Conservation (phyloP, 2,797 vertebrate genomes). For the Erpetoichthys calabaricus region DNA sequence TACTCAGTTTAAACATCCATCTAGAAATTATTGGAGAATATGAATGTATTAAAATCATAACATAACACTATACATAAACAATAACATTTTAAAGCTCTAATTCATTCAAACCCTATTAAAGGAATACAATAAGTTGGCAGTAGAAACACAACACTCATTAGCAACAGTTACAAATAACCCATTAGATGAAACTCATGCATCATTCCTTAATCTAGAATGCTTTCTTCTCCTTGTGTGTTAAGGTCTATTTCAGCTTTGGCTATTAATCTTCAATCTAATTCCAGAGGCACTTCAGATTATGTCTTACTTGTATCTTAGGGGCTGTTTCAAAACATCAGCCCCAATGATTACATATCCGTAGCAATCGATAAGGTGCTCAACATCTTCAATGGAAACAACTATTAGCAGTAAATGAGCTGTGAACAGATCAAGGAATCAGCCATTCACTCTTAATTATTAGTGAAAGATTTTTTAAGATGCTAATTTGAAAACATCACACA, state of each 20-base stretch:
- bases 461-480: no score
- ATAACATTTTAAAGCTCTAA: not conserved
- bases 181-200: slow-evolving; percentile 24
- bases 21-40: slow-evolving; percentile 3
- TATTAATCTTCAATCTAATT: slow-evolving; percentile 40
- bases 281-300: slow-evolving; percentile 16
- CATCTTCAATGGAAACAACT: no score
- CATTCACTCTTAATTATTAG: no score
- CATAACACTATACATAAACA: slow-evolving; percentile 2
- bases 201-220: slow-evolving; percentile 4
- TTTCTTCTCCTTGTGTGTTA: not conserved
- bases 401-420: no score
- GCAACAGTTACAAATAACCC: slow-evolving; percentile 19
- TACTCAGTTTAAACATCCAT: not conserved
- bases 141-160: slow-evolving; percentile 23
- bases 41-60: slow-evolving; percentile 2
- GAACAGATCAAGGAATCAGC: no score
- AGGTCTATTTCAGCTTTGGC: not conserved
- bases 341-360: no score
- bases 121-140: slow-evolving; percentile 14
- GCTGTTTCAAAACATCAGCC: no score
- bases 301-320: no score
- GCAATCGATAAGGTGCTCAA: no score
- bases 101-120: not conserved
- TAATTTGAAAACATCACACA: no score